Evolutionary conservation across 2,797 vertebrate species (phyloP).

Genomic region (Phaenicophaeus curvirostris): DNA sequence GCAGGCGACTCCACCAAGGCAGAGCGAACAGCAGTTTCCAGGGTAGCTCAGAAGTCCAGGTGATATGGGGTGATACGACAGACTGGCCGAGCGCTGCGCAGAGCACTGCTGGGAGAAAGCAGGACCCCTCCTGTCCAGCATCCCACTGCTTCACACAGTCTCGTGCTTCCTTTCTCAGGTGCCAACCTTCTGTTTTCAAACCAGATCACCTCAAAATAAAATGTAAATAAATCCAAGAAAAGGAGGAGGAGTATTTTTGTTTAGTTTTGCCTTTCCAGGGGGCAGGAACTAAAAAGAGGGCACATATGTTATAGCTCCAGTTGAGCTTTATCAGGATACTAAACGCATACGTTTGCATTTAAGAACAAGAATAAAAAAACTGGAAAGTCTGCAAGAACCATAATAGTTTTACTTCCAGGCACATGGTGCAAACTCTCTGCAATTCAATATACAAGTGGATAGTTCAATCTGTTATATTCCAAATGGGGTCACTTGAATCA

Average conservation of each 20-base stretch:
- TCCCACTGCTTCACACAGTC: slow-evolving; percentile 28
- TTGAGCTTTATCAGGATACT: not conserved
- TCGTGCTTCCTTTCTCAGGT: not conserved
- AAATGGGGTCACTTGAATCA: not conserved
- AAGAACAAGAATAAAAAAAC: not conserved
- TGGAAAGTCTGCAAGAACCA: not conserved
- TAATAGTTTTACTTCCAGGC: not conserved
- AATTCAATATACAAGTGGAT: not conserved
- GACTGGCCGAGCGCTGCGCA: not conserved
- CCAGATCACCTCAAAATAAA: not conserved
- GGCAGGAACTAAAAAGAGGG: not conserved
- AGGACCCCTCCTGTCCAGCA: slow-evolving; percentile 5
- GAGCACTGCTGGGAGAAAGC: not conserved
- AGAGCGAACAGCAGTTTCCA: not conserved
- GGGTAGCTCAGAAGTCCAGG: not conserved
- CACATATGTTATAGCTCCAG: slow-evolving; percentile 23
- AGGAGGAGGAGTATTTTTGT: not conserved
- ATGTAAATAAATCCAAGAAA: not conserved
- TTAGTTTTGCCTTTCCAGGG: slow-evolving; percentile 18
- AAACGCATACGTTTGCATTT: not conserved
- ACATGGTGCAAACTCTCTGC: not conserved
- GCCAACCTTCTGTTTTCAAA: slow-evolving; percentile 60
- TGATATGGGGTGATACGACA: not conserved
- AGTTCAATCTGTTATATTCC: not conserved
- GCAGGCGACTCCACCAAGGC: not conserved